Evolutionary conservation across 1,140 invertebrate genomes (phyloP).

Genomic region (Zaprionus kolodkinae): DNA sequence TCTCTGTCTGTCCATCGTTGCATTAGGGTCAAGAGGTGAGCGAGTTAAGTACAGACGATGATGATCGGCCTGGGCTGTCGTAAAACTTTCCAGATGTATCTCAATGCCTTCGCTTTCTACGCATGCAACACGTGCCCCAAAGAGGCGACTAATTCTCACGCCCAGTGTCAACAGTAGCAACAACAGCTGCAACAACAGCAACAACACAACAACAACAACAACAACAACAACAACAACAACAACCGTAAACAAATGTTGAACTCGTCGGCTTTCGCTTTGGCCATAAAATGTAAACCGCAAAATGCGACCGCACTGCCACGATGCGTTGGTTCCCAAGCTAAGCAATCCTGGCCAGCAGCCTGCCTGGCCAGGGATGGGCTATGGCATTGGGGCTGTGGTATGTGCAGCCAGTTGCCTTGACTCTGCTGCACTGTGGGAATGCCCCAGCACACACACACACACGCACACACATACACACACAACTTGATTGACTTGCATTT

Average conservation of each 20-base stretch:
- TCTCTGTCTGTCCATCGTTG: slow-evolving; percentile 22
- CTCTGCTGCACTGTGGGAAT: slow-evolving; percentile 72
- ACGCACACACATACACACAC: slow-evolving; percentile 1
- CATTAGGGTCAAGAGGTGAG: slow-evolving; percentile 60
- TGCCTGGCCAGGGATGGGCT: slow-evolving; percentile 16
- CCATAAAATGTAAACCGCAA: slow-evolving; percentile 61
- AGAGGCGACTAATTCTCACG: slow-evolving; percentile 59
- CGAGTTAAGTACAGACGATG: slow-evolving; percentile 12
- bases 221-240: background rate
- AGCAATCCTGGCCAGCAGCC: slow-evolving; percentile 28
- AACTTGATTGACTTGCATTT: slow-evolving; percentile 71
- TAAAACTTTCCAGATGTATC: slow-evolving; percentile 17
- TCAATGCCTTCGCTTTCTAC: slow-evolving; percentile 48
- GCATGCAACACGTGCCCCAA: slow-evolving; percentile 51
- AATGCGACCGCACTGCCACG: slow-evolving; percentile 54
- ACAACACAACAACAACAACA: background rate
- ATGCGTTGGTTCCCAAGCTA: slow-evolving; percentile 34
- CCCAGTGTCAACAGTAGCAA: slow-evolving; percentile 26
- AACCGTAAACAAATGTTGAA: background rate
- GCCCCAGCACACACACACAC: slow-evolving; percentile 23
- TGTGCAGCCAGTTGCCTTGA: slow-evolving; percentile 32
- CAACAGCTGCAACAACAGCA: background rate
- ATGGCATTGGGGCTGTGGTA: slow-evolving; percentile 21
- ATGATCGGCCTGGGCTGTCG: slow-evolving; percentile 9
- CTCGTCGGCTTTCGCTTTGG: slow-evolving; percentile 16